phyloP scores from a whole-genome alignment of 2,797 vertebrate species.

The Pteropus rufus region DNA sequence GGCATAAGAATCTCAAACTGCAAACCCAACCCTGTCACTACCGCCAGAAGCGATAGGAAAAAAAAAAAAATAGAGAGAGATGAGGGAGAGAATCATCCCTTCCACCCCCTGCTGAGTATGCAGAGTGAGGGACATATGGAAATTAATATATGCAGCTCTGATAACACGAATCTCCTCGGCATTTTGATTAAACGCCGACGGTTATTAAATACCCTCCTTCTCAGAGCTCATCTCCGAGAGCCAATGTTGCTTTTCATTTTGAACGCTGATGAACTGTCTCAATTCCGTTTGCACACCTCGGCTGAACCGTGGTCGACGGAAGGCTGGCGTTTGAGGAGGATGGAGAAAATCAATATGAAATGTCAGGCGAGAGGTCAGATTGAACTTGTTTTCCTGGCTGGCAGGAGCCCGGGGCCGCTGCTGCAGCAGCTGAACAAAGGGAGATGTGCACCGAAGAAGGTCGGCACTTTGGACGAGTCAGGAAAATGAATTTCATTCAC shows the following conservation, averaged over 20 bases:
- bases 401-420: not conserved
- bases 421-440: slow-evolving; percentile 63
- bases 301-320: slow-evolving; percentile 58
- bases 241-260: slow-evolving; percentile 78
- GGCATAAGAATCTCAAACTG: not conserved
- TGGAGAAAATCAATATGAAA: slow-evolving; percentile 79
- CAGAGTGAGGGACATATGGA: slow-evolving; percentile 69
- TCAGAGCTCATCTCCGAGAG: slow-evolving; percentile 73
- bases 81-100: slow-evolving; percentile 9
- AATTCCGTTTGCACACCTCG: slow-evolving; percentile 51
- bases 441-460: not conserved
- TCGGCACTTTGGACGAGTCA: not conserved
- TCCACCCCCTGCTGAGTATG: slow-evolving; percentile 58
- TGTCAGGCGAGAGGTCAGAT: slow-evolving; percentile 79
- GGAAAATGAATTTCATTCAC: slow-evolving; percentile 64
- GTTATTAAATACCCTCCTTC: slow-evolving; percentile 79
- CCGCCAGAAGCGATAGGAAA: not conserved
- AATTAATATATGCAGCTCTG: slow-evolving; percentile 71
- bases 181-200: slow-evolving; percentile 76
- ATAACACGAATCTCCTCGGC: slow-evolving; percentile 51
- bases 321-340: slow-evolving; percentile 62
- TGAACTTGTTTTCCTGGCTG: slow-evolving; percentile 44
- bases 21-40: not conserved
- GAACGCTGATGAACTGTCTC: slow-evolving; percentile 81
- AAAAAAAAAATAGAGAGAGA: not conserved